Evolutionary conservation across 2,113 vertebrate species (phyloP), one percentile per base, ranked within the genome.

Genomic region (Hydrolagus affinis): DNA sequence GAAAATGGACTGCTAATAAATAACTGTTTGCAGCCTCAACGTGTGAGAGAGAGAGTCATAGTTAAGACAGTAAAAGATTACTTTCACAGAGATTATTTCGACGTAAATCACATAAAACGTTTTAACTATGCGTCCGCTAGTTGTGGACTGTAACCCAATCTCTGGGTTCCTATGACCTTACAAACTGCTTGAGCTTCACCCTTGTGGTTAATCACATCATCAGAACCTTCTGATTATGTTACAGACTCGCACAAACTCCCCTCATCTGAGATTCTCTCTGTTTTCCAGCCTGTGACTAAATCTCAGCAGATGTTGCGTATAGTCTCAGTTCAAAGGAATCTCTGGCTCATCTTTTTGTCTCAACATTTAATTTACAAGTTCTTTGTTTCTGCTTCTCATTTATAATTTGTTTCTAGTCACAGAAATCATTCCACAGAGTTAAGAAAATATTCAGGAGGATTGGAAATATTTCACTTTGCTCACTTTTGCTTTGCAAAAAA

Each of bases 221-320:
- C 76, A 80, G 76, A 28, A 80, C 57, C 59, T 64, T 64, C 9
- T 21, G 23, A 80, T 60, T 80, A 25, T 80, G 76, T 9, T 80
- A 62, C 59, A 80, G 7, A 11, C 76, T 62, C 25, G 23, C 23
- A 25, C 76, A 64, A 11, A 28, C 11, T 14, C 75, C 59, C 76
- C 76, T 80, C 76, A 62, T 4, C 44, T 44, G 44, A 44, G 19
- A 28, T 80, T 62, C 57, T 62, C n/a, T 28, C n/a, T 62, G 76
- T 23, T 64, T 80, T 80, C 15, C 23, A 25, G 57, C 21, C 59
- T 62, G 25, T 25, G 59, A 17, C 23, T 80, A 25, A 28, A 80
- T 60, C 28, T 60, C 76, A 64, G 59, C 76, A 80, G 76, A 62
- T 77, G 44, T 57, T 59, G 12, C 1, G 10, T 80, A 80, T 64